Evolutionary conservation across 2,888 invertebrate genomes (phyloP).

Genomic region (Lepidonotus clava): DNA sequence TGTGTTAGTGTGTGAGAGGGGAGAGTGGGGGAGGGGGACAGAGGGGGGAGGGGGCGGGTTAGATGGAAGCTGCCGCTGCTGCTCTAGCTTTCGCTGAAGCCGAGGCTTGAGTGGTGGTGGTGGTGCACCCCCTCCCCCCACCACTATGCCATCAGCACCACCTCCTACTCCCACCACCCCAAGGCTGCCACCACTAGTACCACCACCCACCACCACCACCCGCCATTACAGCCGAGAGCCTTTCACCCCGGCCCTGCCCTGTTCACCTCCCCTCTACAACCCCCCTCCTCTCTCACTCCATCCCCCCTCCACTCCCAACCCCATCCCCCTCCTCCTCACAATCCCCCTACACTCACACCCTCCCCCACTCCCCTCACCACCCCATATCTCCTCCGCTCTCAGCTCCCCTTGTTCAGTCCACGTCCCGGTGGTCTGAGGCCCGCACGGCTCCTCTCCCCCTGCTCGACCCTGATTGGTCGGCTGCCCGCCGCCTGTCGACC

Average conservation of each 20-base stretch:
- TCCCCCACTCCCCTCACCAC: not conserved
- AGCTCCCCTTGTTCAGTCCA: too few relatives aligned
- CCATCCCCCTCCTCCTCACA: not conserved
- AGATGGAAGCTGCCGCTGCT: too few relatives aligned
- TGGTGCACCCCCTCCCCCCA: not conserved
- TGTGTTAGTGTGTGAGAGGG: too few relatives aligned
- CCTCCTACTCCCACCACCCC: not conserved
- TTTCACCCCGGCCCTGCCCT: conserved; percentile 23
- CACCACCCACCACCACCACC: too few relatives aligned
- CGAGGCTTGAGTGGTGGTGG: too few relatives aligned
- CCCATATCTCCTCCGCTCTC: not conserved
- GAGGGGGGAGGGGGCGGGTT: too few relatives aligned
- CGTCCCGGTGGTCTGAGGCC: too few relatives aligned
- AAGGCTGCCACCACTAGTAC: not conserved
- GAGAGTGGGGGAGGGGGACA: too few relatives aligned
- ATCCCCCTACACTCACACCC: not conserved
- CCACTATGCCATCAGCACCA: not conserved
- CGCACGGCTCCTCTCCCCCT: not conserved
- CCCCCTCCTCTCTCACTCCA: not conserved
- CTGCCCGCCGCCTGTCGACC: not conserved
- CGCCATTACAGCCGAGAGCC: too few relatives aligned
- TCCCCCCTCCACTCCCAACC: not conserved
- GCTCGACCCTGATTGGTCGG: conserved; percentile 15
- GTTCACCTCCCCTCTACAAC: not conserved
- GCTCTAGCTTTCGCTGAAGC: too few relatives aligned